Evolutionary conservation across 2,113 vertebrate genomes (phyloP), one percentile per base, ranked within the genome.

Genomic region (Hemichromis elongatus): DNA sequence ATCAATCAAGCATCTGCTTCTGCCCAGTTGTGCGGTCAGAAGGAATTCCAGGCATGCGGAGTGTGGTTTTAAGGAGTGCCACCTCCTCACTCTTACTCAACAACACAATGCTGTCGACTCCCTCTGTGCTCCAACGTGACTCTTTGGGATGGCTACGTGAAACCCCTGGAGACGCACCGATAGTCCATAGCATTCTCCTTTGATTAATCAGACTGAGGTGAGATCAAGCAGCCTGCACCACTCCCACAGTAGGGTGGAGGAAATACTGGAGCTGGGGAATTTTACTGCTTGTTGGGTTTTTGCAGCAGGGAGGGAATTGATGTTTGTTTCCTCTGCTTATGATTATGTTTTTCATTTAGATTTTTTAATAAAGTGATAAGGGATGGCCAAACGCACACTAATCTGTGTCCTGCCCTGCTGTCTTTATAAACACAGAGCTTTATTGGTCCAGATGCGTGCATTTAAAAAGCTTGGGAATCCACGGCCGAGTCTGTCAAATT

Each of bases 381-480:
- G 83, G 77, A 93, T 82, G 77, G 82, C 70, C 80, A 92, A 61
- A 53, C 10, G 56, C 78, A 59, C 4, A 52, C 63, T 81, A 77
- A 80, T 88, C 52, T 84, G 61, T 16, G 78, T 81, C 56, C 30
- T 35, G 79, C 81, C 66, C 57, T 88, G 73, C 80, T 90, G 77
- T 79, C 88, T 77, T 91, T 84, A 53, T 88, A 90, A 90, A 87
- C 61, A 33, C 54, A 73, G 16, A 35, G 55, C 79, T 95, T 95
- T 95, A 95, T 93, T 86, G 86, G 88, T 89, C 94, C 94, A 95
- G 94, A 95, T 96, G 95, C 84, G 79, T 50, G 85, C 80, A 19
- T 90, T 93, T 84, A 89, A 93, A 94, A 89, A 88, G 85, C 86
- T 90, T 80, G 84, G 90, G 90, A 94, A 91, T 91, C 88, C 14